Percentiles rank a stretch among this genome's conserved stretches.
Evolutionary conservation across 2,113 vertebrate genomes (phyloP).

Genomic region (Pedetes capensis): DNA sequence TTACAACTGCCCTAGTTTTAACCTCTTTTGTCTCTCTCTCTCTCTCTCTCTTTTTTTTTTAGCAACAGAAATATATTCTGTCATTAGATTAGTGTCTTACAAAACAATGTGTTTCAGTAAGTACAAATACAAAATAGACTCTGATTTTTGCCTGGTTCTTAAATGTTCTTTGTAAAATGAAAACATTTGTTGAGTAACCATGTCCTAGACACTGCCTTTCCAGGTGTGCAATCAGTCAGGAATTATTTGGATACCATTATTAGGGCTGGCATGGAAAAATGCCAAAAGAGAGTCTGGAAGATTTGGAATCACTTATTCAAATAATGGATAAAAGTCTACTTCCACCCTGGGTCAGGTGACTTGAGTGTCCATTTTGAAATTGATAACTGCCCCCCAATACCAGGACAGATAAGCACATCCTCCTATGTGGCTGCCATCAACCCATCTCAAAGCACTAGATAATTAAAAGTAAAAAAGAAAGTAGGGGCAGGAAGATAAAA

Average conservation of each 20-base stretch:
- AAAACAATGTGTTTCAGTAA: background rate
- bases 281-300: background rate
- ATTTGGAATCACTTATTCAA: background rate
- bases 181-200: background rate
- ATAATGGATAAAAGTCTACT: background rate
- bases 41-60: background rate
- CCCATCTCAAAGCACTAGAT: background rate
- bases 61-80: background rate
- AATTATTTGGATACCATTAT: background rate
- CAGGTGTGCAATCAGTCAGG: background rate
- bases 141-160: conserved; percentile 6
- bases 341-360: background rate
- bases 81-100: background rate
- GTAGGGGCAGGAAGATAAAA: background rate
- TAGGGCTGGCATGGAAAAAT: background rate
- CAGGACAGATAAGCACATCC: background rate
- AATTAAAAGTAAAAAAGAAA: background rate
- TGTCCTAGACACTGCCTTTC: background rate
- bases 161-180: conserved; percentile 24
- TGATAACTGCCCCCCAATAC: background rate
- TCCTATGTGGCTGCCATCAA: background rate
- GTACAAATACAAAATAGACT: background rate
- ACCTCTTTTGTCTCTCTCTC: too few relatives aligned
- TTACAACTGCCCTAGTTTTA: background rate
- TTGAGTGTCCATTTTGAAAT: background rate